These are phyloP conservation scores for Cartodere bifasciata DNA, from an alignment of 2,888 invertebrate species.

Conservation along the genomic window DNA sequence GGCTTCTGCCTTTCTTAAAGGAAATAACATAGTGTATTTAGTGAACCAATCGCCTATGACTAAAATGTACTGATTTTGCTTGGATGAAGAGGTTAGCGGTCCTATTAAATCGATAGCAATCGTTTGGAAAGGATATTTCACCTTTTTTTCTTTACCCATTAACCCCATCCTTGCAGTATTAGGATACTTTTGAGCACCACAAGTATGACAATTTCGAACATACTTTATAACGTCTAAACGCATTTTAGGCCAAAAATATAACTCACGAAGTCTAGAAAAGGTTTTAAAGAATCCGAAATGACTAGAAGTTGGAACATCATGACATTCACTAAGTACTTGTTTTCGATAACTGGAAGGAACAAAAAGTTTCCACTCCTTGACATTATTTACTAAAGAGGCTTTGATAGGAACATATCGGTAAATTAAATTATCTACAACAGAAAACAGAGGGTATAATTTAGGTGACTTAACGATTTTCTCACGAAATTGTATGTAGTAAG, in stretches of 20 bases:
- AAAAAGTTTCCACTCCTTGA: constrained; percentile 3
- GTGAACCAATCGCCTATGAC: constrained; percentile 5
- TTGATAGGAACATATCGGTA: constrained; percentile 9
- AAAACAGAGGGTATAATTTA: constrained; percentile 11
- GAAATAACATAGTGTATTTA: constrained; percentile 4
- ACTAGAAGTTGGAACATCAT: constrained; percentile 6
- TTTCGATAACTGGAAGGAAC: constrained; percentile 1
- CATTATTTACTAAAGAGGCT: constrained; percentile 2
- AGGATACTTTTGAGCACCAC: constrained; percentile 2
- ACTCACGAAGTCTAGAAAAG: constrained; percentile 5
- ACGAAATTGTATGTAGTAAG: constrained; percentile 9
- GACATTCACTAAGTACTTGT: constrained; percentile 3
- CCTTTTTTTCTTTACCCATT: constrained; percentile 5
- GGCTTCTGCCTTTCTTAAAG: constrained; percentile 1
- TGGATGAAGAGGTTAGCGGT: constrained; percentile 3
- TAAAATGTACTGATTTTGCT: constrained; percentile 1
- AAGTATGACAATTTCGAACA: constrained; percentile 5
- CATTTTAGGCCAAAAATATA: constrained; percentile 10
- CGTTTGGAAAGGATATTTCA: constrained; percentile 5
- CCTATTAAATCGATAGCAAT: constrained; percentile 6
- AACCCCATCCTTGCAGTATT: background rate
- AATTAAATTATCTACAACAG: constrained; percentile 8
- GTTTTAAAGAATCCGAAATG: constrained; percentile 9
- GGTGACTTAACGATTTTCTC: constrained; percentile 7
- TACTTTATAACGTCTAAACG: constrained; percentile 6